These are phyloP conservation scores for Lithobates pipiens DNA, from an alignment of 2,797 vertebrate genomes.

Conservation along the genomic window DNA sequence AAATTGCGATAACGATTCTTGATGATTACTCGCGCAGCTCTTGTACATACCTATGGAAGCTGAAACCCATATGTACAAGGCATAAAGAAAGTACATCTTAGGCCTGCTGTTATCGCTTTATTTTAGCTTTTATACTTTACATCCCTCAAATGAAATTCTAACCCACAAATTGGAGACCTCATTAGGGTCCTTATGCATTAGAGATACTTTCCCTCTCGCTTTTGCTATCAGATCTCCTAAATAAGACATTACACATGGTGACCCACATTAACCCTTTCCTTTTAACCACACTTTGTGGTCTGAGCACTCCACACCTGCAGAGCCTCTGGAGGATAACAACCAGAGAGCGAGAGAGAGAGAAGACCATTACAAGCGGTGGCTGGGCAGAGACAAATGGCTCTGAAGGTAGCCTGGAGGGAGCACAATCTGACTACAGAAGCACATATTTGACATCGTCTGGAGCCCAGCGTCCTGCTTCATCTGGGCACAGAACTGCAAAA, in stretches of 20 bases:
- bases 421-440: constrained; percentile 30
- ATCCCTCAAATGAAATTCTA: too few relatives aligned
- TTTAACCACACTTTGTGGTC: neutral
- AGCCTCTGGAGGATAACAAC: neutral
- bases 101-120: too few relatives aligned
- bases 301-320: neutral
- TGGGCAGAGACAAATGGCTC: neutral
- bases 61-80: too few relatives aligned
- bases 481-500: constrained; percentile 32
- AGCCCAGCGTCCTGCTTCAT: constrained; percentile 25
- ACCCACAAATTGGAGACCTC: too few relatives aligned
- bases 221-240: neutral
- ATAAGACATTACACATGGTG: neutral
- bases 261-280: neutral
- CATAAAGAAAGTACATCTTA: too few relatives aligned
- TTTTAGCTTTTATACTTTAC: too few relatives aligned
- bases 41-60: too few relatives aligned
- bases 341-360: neutral
- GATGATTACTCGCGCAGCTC: too few relatives aligned
- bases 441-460: constrained; percentile 37
- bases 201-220: too few relatives aligned
- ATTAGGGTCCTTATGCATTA: too few relatives aligned
- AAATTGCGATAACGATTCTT: too few relatives aligned
- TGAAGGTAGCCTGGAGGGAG: constrained; percentile 41
- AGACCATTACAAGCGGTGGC: neutral